Conservation (phyloP, 2,888 invertebrate species). For the Eucriotettix oculatus region DNA sequence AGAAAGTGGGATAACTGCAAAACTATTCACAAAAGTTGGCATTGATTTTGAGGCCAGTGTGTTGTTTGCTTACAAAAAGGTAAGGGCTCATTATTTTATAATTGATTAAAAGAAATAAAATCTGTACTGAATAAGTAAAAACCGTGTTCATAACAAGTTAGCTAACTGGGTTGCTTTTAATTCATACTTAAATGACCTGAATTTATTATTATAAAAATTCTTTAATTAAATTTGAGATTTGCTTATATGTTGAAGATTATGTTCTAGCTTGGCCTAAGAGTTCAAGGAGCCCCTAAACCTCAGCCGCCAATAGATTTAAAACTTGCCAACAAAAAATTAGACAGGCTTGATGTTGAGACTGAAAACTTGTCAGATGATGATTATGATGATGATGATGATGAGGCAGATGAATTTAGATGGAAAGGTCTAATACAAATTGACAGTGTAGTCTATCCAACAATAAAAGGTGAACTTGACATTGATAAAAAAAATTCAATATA, state of each 20-base stretch:
- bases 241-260: neutral
- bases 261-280: slow-evolving; percentile 25
- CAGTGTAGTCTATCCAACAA: slow-evolving; percentile 36
- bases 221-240: neutral
- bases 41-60: slow-evolving; percentile 3
- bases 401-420: slow-evolving; percentile 34
- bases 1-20: slow-evolving; percentile 57
- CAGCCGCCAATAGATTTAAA: slow-evolving; percentile 1
- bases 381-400: slow-evolving; percentile 24
- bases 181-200: neutral
- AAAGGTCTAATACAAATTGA: slow-evolving; percentile 37
- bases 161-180: neutral
- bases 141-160: neutral
- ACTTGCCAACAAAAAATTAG: slow-evolving; percentile 10
- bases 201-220: neutral
- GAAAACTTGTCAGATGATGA: slow-evolving; percentile 24
- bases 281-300: slow-evolving; percentile 16
- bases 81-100: neutral
- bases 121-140: neutral
- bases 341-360: slow-evolving; percentile 12
- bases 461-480: slow-evolving; percentile 35
- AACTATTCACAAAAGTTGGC: slow-evolving; percentile 31
- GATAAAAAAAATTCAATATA: slow-evolving; percentile 34
- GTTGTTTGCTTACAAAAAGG: slow-evolving; percentile 5
- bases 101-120: neutral